Conservation (phyloP, 1,140 invertebrate genomes). For the Pseudomyrmex gracilis region DNA sequence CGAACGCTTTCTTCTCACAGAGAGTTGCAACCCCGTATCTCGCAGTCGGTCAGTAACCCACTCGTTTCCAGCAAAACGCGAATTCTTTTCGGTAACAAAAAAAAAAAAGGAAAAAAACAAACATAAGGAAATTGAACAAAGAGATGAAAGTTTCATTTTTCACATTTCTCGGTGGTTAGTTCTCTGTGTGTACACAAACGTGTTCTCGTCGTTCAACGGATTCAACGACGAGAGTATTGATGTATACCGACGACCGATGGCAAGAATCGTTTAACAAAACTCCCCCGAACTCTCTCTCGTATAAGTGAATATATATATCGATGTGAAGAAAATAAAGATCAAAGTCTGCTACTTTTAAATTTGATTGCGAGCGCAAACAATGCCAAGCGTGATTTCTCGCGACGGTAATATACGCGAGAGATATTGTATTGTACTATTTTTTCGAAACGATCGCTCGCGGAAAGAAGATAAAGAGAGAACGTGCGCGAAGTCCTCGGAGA, state of each 20-base stretch:
- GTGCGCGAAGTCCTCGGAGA: background rate
- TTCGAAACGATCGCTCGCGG: background rate
- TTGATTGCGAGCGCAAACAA: slow-evolving; percentile 3
- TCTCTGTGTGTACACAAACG: background rate
- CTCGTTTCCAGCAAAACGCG: slow-evolving; percentile 6
- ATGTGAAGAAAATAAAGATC: too few species aligned
- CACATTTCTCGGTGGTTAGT: background rate
- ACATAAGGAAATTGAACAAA: background rate
- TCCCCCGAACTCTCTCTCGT: too few species aligned
- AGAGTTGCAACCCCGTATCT: slow-evolving; percentile 16
- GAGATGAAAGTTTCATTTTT: slow-evolving; percentile 23
- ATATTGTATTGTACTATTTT: background rate
- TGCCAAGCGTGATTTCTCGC: slow-evolving; percentile 1
- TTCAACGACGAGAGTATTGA: background rate
- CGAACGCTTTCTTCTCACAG: slow-evolving; percentile 9
- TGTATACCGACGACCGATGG: background rate
- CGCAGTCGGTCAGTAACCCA: slow-evolving; percentile 47
- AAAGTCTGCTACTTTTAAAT: too few species aligned
- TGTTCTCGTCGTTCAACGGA: slow-evolving; percentile 30
- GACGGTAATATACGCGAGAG: background rate
- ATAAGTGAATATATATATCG: too few species aligned
- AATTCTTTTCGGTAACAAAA: background rate
- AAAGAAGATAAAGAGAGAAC: background rate
- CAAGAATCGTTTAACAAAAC: slow-evolving; percentile 1
- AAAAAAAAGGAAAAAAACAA: too few species aligned